Percentiles rank a stretch among this genome's conserved stretches.
phyloP scores from a whole-genome alignment of 2,888 invertebrate genomes.

The Apodemia zela region DNA sequence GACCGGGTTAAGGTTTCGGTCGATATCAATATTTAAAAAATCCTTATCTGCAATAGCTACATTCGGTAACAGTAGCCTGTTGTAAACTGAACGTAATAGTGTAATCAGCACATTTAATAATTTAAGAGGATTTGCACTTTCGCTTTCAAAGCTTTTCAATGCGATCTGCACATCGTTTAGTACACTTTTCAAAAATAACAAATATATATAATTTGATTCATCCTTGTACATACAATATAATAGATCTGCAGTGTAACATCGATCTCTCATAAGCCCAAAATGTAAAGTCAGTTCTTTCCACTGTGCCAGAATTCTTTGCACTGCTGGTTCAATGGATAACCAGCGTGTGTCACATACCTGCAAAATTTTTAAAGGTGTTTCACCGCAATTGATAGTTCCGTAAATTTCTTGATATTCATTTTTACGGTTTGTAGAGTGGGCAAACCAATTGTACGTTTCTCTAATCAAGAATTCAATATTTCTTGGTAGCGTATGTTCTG shows the following conservation, averaged over 20 bases:
- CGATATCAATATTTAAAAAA: slow-evolving; percentile 17
- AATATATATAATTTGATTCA: slow-evolving; percentile 24
- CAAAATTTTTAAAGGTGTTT: slow-evolving; percentile 10
- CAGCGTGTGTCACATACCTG: slow-evolving; percentile 7
- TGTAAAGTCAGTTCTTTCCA: slow-evolving; percentile 7
- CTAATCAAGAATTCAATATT: slow-evolving; percentile 29
- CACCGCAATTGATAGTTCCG: slow-evolving; percentile 4
- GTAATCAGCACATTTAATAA: slow-evolving; percentile 21
- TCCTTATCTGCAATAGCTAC: slow-evolving; percentile 15
- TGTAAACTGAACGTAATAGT: slow-evolving; percentile 30
- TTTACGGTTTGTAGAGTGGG: slow-evolving; percentile 16
- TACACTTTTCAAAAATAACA: slow-evolving; percentile 18
- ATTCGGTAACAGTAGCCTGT: slow-evolving; percentile 30
- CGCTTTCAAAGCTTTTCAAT: slow-evolving; percentile 27
- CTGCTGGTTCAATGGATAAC: slow-evolving; percentile 1
- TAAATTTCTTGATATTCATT: slow-evolving; percentile 9
- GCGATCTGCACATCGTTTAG: slow-evolving; percentile 27
- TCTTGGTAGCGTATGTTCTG: slow-evolving; percentile 33
- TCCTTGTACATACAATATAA: not conserved
- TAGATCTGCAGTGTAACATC: slow-evolving; percentile 12
- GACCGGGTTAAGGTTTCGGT: slow-evolving; percentile 12
- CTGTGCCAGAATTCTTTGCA: not conserved
- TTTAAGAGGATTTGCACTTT: slow-evolving; percentile 19
- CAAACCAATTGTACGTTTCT: slow-evolving; percentile 23
- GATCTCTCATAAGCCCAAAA: not conserved